These are phyloP conservation scores for Leucania comma DNA, from an alignment of 2,888 invertebrate species.

Conservation along the genomic window DNA sequence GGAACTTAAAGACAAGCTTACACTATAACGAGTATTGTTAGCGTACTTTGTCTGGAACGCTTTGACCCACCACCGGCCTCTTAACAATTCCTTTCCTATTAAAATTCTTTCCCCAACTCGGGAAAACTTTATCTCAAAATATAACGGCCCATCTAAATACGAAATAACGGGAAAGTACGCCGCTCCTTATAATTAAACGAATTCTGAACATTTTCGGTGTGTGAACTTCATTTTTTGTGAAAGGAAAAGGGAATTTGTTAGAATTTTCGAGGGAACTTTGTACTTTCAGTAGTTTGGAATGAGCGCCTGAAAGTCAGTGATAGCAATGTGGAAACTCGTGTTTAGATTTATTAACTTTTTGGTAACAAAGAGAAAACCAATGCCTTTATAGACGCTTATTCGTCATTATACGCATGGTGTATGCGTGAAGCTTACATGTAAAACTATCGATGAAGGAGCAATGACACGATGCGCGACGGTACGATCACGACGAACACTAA, in stretches of 20 bases:
- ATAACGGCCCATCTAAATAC: slow-evolving; percentile 68
- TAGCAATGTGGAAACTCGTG: slow-evolving; percentile 15
- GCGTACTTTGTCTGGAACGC: slow-evolving; percentile 74
- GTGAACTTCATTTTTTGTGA: slow-evolving; percentile 61
- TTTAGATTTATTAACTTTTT: slow-evolving; percentile 3
- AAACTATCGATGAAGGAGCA: no score
- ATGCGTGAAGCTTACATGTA: no score
- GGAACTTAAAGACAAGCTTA: slow-evolving; percentile 74
- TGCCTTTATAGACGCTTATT: not conserved
- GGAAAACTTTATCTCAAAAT: slow-evolving; percentile 78
- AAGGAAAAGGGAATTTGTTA: slow-evolving; percentile 33
- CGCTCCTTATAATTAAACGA: slow-evolving; percentile 66
- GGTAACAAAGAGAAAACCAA: not conserved
- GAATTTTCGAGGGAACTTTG: slow-evolving; percentile 31
- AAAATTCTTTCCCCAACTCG: slow-evolving; percentile 84
- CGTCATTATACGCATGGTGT: no score
- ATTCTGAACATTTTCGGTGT: slow-evolving; percentile 62
- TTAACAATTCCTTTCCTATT: slow-evolving; percentile 84
- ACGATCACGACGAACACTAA: no score
- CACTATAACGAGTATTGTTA: slow-evolving; percentile 79
- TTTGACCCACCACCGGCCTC: slow-evolving; percentile 79
- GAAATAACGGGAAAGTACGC: slow-evolving; percentile 59
- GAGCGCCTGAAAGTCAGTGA: slow-evolving; percentile 22
- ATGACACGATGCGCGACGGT: no score
- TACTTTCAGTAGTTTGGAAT: slow-evolving; percentile 29